Percentiles rank a stretch among this genome's conserved stretches.
Evolutionary conservation across 2,888 invertebrate genomes (phyloP).

Genomic region (Drosophila recens): DNA sequence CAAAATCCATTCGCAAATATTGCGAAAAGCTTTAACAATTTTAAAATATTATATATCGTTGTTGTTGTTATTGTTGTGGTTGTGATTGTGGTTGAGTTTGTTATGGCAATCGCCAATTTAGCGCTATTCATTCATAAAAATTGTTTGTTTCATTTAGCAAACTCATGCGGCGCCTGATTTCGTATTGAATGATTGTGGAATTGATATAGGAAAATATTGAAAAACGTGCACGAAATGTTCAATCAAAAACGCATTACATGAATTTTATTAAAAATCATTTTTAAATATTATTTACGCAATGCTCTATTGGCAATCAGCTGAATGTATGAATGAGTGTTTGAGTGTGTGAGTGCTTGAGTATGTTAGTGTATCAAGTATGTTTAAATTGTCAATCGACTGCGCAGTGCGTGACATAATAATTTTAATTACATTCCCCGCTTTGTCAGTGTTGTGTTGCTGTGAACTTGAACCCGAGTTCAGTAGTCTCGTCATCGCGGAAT

Average conservation of each 20-base stretch:
- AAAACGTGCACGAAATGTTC: conserved; percentile 63
- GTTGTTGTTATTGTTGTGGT: conserved; percentile 29
- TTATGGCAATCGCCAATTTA: conserved; percentile 66
- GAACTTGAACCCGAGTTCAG: conserved; percentile 74
- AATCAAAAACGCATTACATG: conserved; percentile 77
- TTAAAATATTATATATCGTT: conserved; percentile 29
- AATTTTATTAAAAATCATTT: conserved; percentile 49
- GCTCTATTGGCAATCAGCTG: conserved; percentile 30
- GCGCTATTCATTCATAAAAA: conserved; percentile 74
- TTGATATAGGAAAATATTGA: conserved; percentile 42
- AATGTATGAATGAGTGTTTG: conserved; percentile 3
- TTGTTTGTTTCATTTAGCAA: conserved; percentile 60
- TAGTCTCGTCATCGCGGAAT: conserved; percentile 47
- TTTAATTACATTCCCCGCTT: conserved; percentile 69
- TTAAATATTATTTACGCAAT: conserved; percentile 30
- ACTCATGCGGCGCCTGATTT: conserved; percentile 65
- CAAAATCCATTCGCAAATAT: conserved; percentile 56
- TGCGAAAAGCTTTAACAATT: conserved; percentile 66
- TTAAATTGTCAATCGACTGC: conserved; percentile 54
- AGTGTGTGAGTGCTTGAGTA: not conserved
- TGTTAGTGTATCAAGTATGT: conserved; percentile 5
- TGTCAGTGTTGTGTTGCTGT: conserved; percentile 29
- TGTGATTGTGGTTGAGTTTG: conserved; percentile 32
- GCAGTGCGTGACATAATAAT: conserved; percentile 72
- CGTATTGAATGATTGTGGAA: conserved; percentile 47